phyloP scores from a whole-genome alignment of 2,113 vertebrate genomes.

The Brevimyrus niger region DNA sequence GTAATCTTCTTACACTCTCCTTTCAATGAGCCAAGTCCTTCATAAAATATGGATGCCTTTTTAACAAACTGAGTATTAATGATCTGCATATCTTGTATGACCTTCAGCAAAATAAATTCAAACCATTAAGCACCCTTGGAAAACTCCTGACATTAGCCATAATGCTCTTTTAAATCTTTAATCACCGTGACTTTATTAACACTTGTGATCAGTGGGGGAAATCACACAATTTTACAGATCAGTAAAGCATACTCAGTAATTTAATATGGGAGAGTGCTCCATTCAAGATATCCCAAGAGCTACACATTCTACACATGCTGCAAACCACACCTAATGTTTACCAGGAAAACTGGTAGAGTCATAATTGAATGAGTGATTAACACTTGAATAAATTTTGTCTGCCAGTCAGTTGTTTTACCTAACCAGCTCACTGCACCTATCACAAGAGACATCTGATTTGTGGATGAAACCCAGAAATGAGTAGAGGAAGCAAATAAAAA shows the following conservation, averaged over 20 bases:
- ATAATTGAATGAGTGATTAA: no score
- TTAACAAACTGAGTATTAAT: background rate
- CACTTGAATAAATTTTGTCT: no score
- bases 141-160: background rate
- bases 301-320: background rate
- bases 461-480: no score
- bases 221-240: background rate
- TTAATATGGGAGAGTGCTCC: background rate
- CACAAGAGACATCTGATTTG: no score
- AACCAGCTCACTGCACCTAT: no score
- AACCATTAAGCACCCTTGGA: background rate
- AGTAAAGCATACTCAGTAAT: background rate
- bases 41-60: background rate
- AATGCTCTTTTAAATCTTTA: background rate
- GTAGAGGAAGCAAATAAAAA: no score
- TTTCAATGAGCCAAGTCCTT: background rate
- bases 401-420: no score
- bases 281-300: background rate
- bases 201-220: conserved; percentile 1
- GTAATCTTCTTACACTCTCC: background rate
- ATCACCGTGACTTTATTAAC: conserved; percentile 1
- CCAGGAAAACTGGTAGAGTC: background rate
- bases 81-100: background rate
- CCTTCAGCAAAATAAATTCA: background rate
- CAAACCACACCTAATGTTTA: background rate